Base-by-base conservation (phyloP, 2,797 vertebrate genomes). In the Artibeus jamaicensis region DNA sequence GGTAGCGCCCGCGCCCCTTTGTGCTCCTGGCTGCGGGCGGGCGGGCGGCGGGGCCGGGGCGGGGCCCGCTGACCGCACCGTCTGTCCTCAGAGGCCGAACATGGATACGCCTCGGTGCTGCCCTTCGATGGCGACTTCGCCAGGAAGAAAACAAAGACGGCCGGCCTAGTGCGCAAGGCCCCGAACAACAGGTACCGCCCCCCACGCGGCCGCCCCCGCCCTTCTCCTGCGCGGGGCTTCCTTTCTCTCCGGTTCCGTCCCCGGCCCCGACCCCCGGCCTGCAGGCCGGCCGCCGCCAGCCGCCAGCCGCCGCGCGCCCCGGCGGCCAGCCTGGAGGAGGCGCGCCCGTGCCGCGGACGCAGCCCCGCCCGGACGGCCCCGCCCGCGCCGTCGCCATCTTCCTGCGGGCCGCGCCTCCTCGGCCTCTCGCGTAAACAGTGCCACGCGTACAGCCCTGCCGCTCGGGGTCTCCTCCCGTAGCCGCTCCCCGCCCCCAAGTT, bases 101-200 rank as follows among this genome's bases (percentile, higher is more conserved):
- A 99, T 98, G 99, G 99, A 97, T 99, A 99, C 98, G 99, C 99
- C 89, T 99, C 99, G 95, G 99, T 99, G 98, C 99, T 99, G 98
- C 99, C 99, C 93, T 99, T 99, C 99, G 99, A 99, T 98, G 99
- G 98, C 97, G 99, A 99, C 99, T 99, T 99, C 98, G 98, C 99
- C 98, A 98, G 99, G 98, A 99, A 99, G 99, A 99, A 99, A 99
- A 99, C 99, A 98, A 99, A 99, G 99, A 98, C 99, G 86, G 99
- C 99, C 96, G 97, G 99, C 98, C 99, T 99, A 97, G 99, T 99
- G 99, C 99, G 99, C 98, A 99, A 99, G 99, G 97, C 99, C 97
- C 99, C 98, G 98, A 99, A 99, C 98, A 99, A 99, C 99, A 99
- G 99, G 99, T 99, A 99, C 99, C 94, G 87, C 89, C 96, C 94